Evolutionary conservation across 2,797 vertebrate species (phyloP).

Genomic region (Heliangelus exortis): DNA sequence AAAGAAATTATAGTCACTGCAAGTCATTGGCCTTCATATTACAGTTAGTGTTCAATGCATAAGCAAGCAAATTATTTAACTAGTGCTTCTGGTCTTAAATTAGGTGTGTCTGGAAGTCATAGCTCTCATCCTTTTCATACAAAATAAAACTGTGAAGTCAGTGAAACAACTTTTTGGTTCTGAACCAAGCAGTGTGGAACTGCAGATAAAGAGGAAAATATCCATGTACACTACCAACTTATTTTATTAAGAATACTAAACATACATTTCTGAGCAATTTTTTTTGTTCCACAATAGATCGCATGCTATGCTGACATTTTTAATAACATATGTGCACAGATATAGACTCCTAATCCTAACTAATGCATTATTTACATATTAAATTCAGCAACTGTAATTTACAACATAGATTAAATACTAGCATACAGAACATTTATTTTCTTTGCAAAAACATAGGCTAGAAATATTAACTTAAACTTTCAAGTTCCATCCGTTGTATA

Average conservation of each 20-base stretch:
- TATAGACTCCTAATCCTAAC: background rate
- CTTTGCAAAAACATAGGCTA: background rate
- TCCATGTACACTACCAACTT: background rate
- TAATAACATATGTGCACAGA: background rate
- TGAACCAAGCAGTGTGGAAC: background rate
- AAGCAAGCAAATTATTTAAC: background rate
- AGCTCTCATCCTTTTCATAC: background rate
- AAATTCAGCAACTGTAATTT: slow-evolving; percentile 8
- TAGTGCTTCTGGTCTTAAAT: background rate
- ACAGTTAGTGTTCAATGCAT: background rate
- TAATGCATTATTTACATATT: slow-evolving; percentile 13
- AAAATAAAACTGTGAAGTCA: background rate
- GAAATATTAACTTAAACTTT: slow-evolving; percentile 18
- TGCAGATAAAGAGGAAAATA: background rate
- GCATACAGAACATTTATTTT: background rate
- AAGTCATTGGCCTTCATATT: background rate
- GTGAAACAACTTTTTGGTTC: background rate
- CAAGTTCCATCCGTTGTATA: background rate
- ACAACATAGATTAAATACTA: background rate
- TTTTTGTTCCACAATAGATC: background rate
- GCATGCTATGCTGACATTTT: background rate
- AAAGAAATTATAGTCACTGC: background rate
- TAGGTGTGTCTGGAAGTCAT: background rate
- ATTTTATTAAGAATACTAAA: background rate
- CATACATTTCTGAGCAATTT: background rate